These are phyloP conservation scores for Huso huso DNA, from an alignment of 2,797 vertebrate genomes.

Conservation along the genomic window DNA sequence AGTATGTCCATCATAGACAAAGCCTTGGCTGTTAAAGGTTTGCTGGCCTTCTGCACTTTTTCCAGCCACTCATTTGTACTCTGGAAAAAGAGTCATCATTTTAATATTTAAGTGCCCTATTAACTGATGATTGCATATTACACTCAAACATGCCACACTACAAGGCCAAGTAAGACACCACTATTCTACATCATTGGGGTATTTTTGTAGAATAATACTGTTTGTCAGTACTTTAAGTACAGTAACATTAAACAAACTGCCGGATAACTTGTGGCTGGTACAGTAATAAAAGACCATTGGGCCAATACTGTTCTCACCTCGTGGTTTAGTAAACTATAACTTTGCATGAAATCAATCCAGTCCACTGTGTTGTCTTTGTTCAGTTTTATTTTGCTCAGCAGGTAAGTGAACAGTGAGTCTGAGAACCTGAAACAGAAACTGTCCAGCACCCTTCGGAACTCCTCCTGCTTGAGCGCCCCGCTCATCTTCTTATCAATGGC, in stretches of 20 bases:
- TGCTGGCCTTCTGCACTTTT: conserved; percentile 40
- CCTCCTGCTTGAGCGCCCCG: conserved; percentile 35
- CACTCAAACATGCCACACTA: neutral
- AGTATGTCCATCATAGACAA: conserved; percentile 38
- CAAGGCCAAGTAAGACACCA: too few species aligned
- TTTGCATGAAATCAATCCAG: conserved; percentile 51
- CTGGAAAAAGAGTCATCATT: conserved; percentile 33
- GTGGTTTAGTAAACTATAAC: conserved; percentile 24
- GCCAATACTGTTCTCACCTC: conserved; percentile 34
- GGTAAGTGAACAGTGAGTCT: conserved; percentile 44
- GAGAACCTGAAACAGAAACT: conserved; percentile 47
- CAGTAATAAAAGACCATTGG: neutral
- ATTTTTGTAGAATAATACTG: neutral
- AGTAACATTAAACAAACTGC: neutral
- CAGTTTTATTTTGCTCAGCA: conserved; percentile 44
- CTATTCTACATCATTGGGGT: neutral
- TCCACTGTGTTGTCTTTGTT: conserved; percentile 33
- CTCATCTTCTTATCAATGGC: conserved; percentile 43
- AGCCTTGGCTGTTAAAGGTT: conserved; percentile 24
- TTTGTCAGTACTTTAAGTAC: neutral
- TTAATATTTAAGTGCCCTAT: too few species aligned
- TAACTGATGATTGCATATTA: conserved; percentile 12
- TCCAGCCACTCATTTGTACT: conserved; percentile 41
- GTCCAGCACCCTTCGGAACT: conserved; percentile 49
- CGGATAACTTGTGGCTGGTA: neutral